Percentiles rank a stretch among this genome's conserved stretches.
These are phyloP conservation scores for Megaustenia siamemsis DNA, from an alignment of 2,888 invertebrate genomes.

Conservation along the genomic window DNA sequence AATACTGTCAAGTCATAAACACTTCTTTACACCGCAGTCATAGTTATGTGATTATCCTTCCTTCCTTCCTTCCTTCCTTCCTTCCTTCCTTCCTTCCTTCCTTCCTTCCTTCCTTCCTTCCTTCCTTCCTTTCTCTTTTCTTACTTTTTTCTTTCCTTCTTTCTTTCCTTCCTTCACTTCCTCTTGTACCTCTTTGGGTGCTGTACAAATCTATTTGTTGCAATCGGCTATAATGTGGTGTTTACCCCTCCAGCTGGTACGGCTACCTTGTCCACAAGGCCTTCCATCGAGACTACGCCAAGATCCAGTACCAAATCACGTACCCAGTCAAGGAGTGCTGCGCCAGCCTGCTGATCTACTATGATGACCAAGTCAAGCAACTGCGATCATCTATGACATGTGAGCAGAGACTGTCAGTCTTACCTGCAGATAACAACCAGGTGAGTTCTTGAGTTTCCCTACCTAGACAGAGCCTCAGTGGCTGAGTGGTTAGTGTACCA, in stretches of 20 bases:
- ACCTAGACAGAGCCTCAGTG: no score
- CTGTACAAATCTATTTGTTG: neutral
- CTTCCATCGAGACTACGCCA: slow-evolving; percentile 69
- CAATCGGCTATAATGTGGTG: neutral
- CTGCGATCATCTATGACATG: slow-evolving; percentile 69
- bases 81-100: neutral
- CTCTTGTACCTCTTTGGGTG: no score
- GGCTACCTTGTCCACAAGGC: slow-evolving; percentile 74
- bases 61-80: neutral
- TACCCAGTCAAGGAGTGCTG: slow-evolving; percentile 74
- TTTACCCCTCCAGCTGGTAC: slow-evolving; percentile 66
- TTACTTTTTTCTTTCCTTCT: no score
- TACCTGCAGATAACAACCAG: slow-evolving; percentile 71
- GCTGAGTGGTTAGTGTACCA: no score
- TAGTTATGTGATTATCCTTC: neutral
- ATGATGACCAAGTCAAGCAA: slow-evolving; percentile 71
- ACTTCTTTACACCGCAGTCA: neutral
- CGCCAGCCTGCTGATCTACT: slow-evolving; percentile 72
- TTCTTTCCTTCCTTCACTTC: no score
- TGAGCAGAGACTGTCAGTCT: slow-evolving; percentile 65
- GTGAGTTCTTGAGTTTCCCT: no score
- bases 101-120: neutral
- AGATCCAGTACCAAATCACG: slow-evolving; percentile 72
- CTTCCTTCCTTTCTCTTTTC: slow-evolving; percentile 2
- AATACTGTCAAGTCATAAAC: neutral